Conservation (phyloP, 2,113 vertebrate genomes). For the Toxotes chatareus region DNA sequence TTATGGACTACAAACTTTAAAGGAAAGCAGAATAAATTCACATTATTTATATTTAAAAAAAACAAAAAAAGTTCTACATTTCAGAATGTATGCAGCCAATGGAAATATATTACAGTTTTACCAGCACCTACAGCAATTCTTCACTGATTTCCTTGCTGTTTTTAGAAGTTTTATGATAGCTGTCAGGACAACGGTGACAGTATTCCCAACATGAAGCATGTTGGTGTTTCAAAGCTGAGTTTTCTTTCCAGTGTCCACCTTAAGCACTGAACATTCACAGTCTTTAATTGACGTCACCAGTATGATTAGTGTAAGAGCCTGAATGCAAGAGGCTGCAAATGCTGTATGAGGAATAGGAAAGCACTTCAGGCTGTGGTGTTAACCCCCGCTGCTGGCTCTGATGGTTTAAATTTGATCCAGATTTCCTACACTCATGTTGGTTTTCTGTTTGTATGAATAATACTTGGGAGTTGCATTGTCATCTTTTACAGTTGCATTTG, state of each 20-base stretch:
- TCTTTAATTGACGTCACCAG: slow-evolving; percentile 15
- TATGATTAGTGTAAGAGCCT: slow-evolving; percentile 14
- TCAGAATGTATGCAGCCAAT: neutral
- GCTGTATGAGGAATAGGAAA: neutral
- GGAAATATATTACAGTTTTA: neutral
- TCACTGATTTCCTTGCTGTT: no score
- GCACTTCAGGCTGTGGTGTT: neutral
- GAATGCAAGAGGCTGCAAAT: slow-evolving; percentile 5
- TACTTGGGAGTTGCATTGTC: neutral
- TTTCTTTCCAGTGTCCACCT: no score
- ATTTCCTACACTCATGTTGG: no score
- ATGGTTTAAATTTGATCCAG: neutral
- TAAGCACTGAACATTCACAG: neutral
- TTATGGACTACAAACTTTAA: neutral
- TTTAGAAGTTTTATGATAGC: no score
- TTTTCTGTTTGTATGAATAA: neutral
- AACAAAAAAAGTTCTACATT: neutral
- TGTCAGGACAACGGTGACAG: no score
- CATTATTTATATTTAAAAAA: neutral
- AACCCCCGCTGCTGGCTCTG: neutral
- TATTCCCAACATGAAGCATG: no score
- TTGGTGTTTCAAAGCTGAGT: no score
- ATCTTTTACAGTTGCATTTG: neutral
- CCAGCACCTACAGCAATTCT: neutral
- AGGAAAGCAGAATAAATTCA: neutral